Conservation (phyloP, 2,113 vertebrate species). For the Mesitornis unicolor region DNA sequence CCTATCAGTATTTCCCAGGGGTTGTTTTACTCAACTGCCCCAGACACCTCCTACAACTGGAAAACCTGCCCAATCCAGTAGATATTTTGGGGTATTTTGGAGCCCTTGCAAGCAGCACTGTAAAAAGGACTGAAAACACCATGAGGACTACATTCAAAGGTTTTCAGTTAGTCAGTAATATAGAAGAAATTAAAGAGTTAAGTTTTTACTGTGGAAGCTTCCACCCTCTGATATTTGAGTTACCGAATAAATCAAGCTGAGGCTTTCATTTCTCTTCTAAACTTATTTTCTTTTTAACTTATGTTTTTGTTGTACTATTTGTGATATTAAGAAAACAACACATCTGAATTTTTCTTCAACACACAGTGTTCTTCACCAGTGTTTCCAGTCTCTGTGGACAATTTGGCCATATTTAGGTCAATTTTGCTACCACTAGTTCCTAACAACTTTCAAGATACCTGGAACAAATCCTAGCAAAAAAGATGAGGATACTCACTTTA, state of each 20-base stretch:
- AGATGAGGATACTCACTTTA: background rate
- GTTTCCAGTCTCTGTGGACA: no score
- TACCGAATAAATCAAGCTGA: background rate
- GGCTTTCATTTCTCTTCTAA: background rate
- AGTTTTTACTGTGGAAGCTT: background rate
- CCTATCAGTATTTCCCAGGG: background rate
- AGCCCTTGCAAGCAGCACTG: background rate
- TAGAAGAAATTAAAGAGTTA: background rate
- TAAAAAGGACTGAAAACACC: background rate
- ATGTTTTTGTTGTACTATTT: background rate
- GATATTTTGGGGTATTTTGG: background rate
- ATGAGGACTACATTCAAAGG: background rate
- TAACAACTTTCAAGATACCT: background rate
- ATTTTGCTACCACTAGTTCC: background rate
- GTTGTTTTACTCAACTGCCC: background rate
- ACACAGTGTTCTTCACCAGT: no score
- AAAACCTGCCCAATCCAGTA: background rate
- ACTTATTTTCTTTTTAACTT: background rate
- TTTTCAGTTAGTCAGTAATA: background rate
- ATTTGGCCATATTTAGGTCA: background rate
- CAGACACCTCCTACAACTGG: background rate
- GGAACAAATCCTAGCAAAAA: background rate
- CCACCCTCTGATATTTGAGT: background rate
- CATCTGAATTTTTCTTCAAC: background rate
- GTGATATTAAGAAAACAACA: background rate